phyloP scores from a whole-genome alignment of 2,888 invertebrate species.

The Cataglyphis livida region DNA sequence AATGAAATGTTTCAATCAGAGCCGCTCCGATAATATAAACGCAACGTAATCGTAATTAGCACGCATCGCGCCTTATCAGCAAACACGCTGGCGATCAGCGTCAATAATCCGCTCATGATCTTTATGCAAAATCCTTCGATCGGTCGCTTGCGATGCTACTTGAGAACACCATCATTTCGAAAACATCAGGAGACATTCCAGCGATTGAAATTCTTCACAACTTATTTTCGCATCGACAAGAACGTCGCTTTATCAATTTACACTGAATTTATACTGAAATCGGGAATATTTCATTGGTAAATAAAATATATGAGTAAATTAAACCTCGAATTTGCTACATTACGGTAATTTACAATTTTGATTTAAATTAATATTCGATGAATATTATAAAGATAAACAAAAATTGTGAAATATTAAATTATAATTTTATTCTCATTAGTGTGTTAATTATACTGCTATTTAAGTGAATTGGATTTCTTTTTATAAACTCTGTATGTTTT shows the following conservation, averaged over 20 bases:
- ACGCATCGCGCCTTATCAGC: conserved; percentile 46
- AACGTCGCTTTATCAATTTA: neutral
- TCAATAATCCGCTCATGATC: conserved; percentile 3
- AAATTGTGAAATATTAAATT: neutral
- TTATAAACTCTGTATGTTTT: neutral
- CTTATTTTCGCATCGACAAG: neutral
- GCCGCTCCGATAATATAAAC: conserved; percentile 50
- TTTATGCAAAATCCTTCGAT: neutral
- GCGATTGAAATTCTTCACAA: neutral
- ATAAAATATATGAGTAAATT: neutral
- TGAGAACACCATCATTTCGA: neutral
- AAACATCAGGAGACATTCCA: neutral
- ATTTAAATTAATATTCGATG: neutral
- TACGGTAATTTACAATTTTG: neutral
- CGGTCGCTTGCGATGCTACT: conserved; percentile 6
- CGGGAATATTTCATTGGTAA: neutral
- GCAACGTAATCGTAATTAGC: conserved; percentile 57
- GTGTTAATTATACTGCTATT: neutral
- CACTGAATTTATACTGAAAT: neutral
- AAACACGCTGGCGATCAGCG: conserved; percentile 30
- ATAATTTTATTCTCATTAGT: neutral
- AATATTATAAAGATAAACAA: neutral
- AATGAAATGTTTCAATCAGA: conserved; percentile 59
- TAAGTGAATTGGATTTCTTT: neutral
- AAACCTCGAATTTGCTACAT: neutral